Evolutionary conservation across 2,888 invertebrate species (phyloP).

Genomic region (Cheilosia variabilis): DNA sequence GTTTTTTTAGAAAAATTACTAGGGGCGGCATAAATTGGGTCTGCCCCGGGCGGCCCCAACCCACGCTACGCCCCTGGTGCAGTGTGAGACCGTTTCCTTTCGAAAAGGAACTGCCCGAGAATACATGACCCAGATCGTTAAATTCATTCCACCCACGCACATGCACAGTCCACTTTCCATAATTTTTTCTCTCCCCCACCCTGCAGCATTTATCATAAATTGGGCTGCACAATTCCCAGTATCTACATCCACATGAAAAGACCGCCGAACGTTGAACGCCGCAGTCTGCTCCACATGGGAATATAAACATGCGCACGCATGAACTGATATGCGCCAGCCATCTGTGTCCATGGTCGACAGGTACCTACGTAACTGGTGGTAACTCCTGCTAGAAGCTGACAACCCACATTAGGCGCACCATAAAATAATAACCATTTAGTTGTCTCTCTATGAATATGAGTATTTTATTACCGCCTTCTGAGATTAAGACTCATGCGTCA

Average conservation of each 20-base stretch:
- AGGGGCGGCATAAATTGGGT: too few relatives aligned
- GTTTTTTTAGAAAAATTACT: too few relatives aligned
- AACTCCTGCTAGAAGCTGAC: slow-evolving; percentile 56
- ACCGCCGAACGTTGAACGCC: slow-evolving; percentile 25
- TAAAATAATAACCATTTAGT: slow-evolving; percentile 72
- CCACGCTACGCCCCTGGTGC: too few relatives aligned
- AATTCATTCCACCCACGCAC: slow-evolving; percentile 32
- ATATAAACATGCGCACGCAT: slow-evolving; percentile 20
- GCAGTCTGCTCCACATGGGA: not conserved
- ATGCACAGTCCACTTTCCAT: slow-evolving; percentile 44
- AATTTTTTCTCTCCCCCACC: slow-evolving; percentile 38
- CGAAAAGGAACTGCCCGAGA: too few relatives aligned
- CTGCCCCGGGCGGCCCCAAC: too few relatives aligned
- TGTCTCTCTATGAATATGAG: slow-evolving; percentile 63
- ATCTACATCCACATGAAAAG: slow-evolving; percentile 35
- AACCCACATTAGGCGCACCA: slow-evolving; percentile 68
- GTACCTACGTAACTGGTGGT: slow-evolving; percentile 24
- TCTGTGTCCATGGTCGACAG: slow-evolving; percentile 23
- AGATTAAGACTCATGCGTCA: slow-evolving; percentile 66
- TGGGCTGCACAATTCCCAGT: slow-evolving; percentile 4
- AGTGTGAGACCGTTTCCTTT: too few relatives aligned
- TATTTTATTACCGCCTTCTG: slow-evolving; percentile 68
- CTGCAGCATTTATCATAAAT: slow-evolving; percentile 41
- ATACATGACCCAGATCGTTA: slow-evolving; percentile 40
- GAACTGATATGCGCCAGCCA: slow-evolving; percentile 11